A percentile compares a stretch with the other conserved stretches of the same genome.
These are phyloP conservation scores for Heteropelma amictum DNA, from an alignment of 2,888 invertebrate genomes.

Conservation along the genomic window DNA sequence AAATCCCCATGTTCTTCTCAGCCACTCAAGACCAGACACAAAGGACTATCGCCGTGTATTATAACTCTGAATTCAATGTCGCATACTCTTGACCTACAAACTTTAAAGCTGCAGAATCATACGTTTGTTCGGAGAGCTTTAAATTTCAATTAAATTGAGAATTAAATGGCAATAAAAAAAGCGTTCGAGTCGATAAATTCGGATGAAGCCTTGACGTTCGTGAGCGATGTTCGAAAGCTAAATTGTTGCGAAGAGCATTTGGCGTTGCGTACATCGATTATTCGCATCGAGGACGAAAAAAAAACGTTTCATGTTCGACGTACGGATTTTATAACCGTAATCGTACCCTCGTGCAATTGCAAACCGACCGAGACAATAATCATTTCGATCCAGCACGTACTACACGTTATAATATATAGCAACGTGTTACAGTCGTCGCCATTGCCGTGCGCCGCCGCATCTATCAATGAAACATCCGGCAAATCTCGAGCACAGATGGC, in stretches of 20 bases:
- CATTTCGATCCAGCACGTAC: conserved; percentile 49
- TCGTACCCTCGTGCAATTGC: conserved; percentile 14
- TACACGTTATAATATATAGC: conserved; percentile 21
- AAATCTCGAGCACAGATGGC: conserved; percentile 60
- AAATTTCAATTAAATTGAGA: too few species aligned
- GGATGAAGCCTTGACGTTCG: too few species aligned
- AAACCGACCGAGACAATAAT: conserved; percentile 25
- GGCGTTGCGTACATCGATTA: too few species aligned
- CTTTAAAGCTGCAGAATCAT: too few species aligned
- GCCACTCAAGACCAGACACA: conserved; percentile 32
- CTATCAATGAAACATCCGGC: conserved; percentile 62
- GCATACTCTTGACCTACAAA: conserved; percentile 41
- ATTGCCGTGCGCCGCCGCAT: conserved; percentile 33
- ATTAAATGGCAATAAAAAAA: too few species aligned
- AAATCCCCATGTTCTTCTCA: conserved; percentile 25
- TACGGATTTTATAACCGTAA: conserved; percentile 18
- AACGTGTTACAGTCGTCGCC: too few species aligned
- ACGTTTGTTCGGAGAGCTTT: too few species aligned
- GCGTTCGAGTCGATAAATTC: too few species aligned
- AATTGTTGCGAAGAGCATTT: too few species aligned
- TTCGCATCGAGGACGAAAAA: too few species aligned
- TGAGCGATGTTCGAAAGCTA: too few species aligned
- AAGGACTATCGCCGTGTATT: conserved; percentile 21
- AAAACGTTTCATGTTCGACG: background rate
- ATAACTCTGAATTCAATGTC: conserved; percentile 40